Conservation (phyloP, 64 coral and sea anemone species). For the Montipora efflorescens region DNA sequence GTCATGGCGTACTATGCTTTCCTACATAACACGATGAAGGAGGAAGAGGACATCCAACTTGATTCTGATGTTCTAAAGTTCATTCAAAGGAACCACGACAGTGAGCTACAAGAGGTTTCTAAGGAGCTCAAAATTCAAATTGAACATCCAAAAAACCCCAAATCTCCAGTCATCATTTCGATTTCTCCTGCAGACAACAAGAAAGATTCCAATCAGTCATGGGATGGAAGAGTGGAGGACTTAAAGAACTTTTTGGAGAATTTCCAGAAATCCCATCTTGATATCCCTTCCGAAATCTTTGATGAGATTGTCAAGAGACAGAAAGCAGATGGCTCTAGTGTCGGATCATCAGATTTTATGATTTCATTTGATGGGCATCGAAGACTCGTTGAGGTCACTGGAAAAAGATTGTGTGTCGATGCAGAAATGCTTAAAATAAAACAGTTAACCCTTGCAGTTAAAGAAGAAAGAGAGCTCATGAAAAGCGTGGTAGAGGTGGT, state of each 20-base stretch:
- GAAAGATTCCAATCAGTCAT: not conserved
- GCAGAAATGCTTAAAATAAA: not conserved
- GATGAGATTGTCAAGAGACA: conserved; percentile 5
- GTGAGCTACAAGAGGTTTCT: not conserved
- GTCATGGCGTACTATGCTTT: conserved; percentile 36
- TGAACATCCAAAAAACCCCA: not conserved
- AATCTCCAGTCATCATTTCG: not conserved
- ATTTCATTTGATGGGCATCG: not conserved
- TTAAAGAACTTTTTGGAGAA: conserved; percentile 5
- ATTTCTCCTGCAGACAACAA: not conserved
- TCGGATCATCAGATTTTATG: not conserved
- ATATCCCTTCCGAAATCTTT: conserved; percentile 8
- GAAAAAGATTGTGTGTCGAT: not conserved
- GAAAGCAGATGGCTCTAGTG: not conserved
- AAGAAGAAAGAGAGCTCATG: conserved; percentile 10
- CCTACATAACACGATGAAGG: not conserved
- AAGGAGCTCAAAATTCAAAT: not conserved
- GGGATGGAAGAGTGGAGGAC: not conserved
- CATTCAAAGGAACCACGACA: not conserved
- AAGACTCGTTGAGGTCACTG: not conserved
- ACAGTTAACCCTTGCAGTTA: not conserved
- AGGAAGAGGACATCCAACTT: not conserved
- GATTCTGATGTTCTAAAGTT: conserved; percentile 2
- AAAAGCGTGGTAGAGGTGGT: not conserved
- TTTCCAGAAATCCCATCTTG: not conserved